Conservation (phyloP, 2,797 vertebrate species). For the Uromys caudimaculatus region DNA sequence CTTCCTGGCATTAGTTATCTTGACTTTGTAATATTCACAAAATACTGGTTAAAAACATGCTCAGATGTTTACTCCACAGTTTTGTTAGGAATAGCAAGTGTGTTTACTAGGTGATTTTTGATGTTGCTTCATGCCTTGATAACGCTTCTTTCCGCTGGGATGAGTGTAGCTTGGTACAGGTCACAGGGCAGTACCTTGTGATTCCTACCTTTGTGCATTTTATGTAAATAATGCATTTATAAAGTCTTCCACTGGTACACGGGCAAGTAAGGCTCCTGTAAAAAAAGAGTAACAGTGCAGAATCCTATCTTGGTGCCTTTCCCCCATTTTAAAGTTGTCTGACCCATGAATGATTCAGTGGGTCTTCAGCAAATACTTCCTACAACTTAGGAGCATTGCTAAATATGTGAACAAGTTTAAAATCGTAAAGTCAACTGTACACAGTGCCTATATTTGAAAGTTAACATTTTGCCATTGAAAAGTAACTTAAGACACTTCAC, state of each 20-base stretch:
- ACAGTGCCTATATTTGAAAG: constrained; percentile 34
- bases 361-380: constrained; percentile 57
- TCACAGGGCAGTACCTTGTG: constrained; percentile 34
- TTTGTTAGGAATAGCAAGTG: constrained; percentile 30
- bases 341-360: not conserved
- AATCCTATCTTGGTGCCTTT: constrained; percentile 61
- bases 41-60: constrained; percentile 49
- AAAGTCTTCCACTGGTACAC: constrained; percentile 70
- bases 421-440: constrained; percentile 46
- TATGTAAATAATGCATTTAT: constrained; percentile 77
- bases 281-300: constrained; percentile 40
- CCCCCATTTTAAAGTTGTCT: constrained; percentile 62
- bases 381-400: constrained; percentile 29
- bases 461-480: constrained; percentile 58
- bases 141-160: not conserved
- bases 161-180: constrained; percentile 37
- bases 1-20: constrained; percentile 40
- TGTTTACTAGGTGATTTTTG: not conserved
- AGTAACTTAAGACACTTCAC: constrained; percentile 54
- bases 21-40: constrained; percentile 41
- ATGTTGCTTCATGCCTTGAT: constrained; percentile 43
- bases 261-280: constrained; percentile 47
- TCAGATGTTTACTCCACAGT: constrained; percentile 28
- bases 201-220: constrained; percentile 68
- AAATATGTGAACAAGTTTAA: constrained; percentile 56